phyloP scores from a whole-genome alignment of 2,797 vertebrate genomes.

The Holocentrus rufus region DNA sequence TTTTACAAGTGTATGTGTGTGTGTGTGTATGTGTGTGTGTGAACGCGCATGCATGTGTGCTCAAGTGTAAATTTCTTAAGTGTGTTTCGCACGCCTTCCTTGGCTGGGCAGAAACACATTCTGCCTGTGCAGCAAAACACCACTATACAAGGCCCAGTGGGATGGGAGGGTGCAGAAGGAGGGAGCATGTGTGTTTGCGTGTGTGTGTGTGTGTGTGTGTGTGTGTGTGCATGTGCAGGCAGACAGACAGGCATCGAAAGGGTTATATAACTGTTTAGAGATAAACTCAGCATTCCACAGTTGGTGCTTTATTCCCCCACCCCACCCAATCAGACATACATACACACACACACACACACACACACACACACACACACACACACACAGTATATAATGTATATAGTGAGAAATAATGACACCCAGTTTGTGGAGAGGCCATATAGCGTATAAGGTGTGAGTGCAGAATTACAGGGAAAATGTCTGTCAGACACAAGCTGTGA shows the following conservation, averaged over 20 bases:
- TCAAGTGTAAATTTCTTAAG: constrained; percentile 17
- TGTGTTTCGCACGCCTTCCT: constrained; percentile 45
- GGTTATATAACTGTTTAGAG: constrained; percentile 63
- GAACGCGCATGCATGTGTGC: background rate
- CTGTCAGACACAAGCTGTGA: background rate
- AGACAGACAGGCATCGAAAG: constrained; percentile 51
- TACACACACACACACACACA: constrained; percentile 22
- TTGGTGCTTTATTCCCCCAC: constrained; percentile 59
- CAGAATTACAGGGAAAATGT: background rate
- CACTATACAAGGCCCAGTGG: constrained; percentile 46
- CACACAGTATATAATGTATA: constrained; percentile 13
- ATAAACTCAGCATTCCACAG: constrained; percentile 72
- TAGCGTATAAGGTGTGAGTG: background rate
- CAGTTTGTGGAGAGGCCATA: background rate
- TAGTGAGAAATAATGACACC: constrained; percentile 10
- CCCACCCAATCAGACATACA: constrained; percentile 56
- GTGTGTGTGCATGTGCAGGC: constrained; percentile 16
- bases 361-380: constrained; percentile 10
- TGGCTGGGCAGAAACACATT: constrained; percentile 36
- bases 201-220: background rate
- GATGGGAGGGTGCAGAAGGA: constrained; percentile 40
- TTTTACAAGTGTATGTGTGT: background rate
- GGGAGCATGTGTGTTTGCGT: background rate
- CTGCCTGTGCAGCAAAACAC: constrained; percentile 40
- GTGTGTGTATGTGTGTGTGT: constrained; percentile 3